Percentiles rank a stretch among this genome's conserved stretches.
Conservation (phyloP, 2,113 vertebrate species). For the Atherinomorus stipes region DNA sequence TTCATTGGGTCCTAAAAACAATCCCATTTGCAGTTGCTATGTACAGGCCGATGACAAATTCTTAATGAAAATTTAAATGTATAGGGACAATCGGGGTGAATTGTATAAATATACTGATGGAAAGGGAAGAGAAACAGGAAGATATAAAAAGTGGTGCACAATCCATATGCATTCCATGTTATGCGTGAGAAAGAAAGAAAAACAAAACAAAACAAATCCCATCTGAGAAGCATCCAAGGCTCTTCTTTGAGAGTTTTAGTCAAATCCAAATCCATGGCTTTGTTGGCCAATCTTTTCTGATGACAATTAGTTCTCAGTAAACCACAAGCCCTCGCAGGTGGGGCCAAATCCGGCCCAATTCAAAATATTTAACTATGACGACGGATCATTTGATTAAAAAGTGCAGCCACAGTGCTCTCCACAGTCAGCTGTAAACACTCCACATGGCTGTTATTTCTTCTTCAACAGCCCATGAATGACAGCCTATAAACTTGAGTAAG, state of each 20-base stretch:
- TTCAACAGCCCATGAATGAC: not conserved
- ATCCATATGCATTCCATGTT: not conserved
- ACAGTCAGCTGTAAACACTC: constrained; percentile 18
- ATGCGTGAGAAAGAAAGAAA: not conserved
- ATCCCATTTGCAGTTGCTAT: constrained; percentile 2
- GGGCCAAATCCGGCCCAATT: not conserved
- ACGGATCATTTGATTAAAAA: constrained; percentile 22
- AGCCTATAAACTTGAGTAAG: constrained; percentile 6
- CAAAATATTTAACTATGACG: no score
- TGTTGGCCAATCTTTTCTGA: not conserved
- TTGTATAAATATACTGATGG: not conserved
- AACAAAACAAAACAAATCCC: not conserved
- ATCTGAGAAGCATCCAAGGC: not conserved
- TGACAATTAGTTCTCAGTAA: constrained; percentile 14
- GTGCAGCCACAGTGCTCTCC: constrained; percentile 26
- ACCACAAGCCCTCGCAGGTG: constrained; percentile 33
- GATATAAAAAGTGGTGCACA: not conserved
- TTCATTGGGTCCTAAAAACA: not conserved
- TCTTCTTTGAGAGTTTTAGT: constrained; percentile 13
- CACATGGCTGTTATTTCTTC: constrained; percentile 3
- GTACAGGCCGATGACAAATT: not conserved
- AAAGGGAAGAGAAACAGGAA: not conserved
- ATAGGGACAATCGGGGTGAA: not conserved
- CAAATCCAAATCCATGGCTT: not conserved
- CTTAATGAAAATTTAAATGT: not conserved